Base-by-base conservation (phyloP, 2,113 vertebrate genomes). In the Cryptotis parvus region DNA sequence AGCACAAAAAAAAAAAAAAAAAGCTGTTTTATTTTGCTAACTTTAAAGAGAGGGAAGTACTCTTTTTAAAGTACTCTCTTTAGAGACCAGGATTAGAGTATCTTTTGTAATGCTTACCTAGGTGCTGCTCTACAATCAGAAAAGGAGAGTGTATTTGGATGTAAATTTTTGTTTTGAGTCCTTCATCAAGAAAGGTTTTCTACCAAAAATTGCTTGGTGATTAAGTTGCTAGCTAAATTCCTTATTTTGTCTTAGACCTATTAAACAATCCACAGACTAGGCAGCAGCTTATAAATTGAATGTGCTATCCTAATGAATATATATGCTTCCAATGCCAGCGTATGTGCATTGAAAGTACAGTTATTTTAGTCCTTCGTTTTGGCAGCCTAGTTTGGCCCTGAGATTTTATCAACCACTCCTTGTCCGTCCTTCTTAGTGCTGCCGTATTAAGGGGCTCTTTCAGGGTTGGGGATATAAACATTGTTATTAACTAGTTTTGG, bases 101-200 rank as follows among this genome's bases (percentile, higher is more conserved):
- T 82, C 66, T 82, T 76, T 43, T 79, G 31, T 84, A 65, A 55
- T 79, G 43, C n/a, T 45, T 27, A n/a, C 12, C 9, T 41, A 11
- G 76, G 61, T 81, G 45, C 39, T 94, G 63, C 20, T 80, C 45
- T 85, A 26, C 8, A 10, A 12, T 75, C 49, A 87, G 41, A 75
- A 63, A 65, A 45, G 4, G 14, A 45, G 49, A 79, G 78, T 79
- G 72, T 41, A 75, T 61, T 82, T 55, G 20, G 89, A 58, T 55
- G 29, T 65, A 80, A 73, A 90, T 89, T 55, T 73, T 29, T 70
- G 24, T 22, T 69, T 31, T 91, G 12, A 9, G 83, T 91, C 61
- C 63, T 87, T 93, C 55, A 87, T 89, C 77, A 70, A 94, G 35
- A 63, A 49, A 49, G 33, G 70, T 12, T 88, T 76, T 58, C 35